A percentile compares a stretch with the other conserved stretches of the same genome.
These are phyloP conservation scores for Halcyon leucocephala DNA, from an alignment of 2,797 vertebrate species.

Conservation along the genomic window DNA sequence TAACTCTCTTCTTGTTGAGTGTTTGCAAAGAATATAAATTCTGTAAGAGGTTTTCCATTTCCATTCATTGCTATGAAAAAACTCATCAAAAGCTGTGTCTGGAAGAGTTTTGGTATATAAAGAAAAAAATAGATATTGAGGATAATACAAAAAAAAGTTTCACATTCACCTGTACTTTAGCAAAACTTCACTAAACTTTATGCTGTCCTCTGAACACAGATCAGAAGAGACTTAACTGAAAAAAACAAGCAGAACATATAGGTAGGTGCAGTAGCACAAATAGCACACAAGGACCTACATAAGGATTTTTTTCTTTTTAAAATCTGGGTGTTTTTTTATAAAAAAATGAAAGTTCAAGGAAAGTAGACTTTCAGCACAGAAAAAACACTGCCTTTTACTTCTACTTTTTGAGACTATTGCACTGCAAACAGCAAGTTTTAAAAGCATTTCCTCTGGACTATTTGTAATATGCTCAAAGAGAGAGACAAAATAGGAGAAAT, in stretches of 20 bases:
- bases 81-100: not conserved
- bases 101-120: not conserved
- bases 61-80: not conserved
- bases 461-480: not conserved
- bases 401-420: not conserved
- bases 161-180: not conserved
- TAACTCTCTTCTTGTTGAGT: not conserved
- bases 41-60: not conserved
- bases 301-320: not conserved
- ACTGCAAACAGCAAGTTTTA: not conserved
- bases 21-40: not conserved
- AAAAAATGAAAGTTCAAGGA: not conserved
- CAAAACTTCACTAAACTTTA: not conserved
- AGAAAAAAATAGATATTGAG: not conserved
- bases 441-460: not conserved
- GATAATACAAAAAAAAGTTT: not conserved
- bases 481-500: not conserved
- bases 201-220: not conserved
- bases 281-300: not conserved
- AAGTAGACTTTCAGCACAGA: not conserved
- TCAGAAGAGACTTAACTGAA: not conserved
- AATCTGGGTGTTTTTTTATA: not conserved
- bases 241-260: not conserved
- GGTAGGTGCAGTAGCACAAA: not conserved
- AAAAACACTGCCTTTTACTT: not conserved